Evolutionary conservation across 2,888 invertebrate genomes (phyloP), one percentile per base, ranked within the genome.

Genomic region (Schrankia costaestrigalis): DNA sequence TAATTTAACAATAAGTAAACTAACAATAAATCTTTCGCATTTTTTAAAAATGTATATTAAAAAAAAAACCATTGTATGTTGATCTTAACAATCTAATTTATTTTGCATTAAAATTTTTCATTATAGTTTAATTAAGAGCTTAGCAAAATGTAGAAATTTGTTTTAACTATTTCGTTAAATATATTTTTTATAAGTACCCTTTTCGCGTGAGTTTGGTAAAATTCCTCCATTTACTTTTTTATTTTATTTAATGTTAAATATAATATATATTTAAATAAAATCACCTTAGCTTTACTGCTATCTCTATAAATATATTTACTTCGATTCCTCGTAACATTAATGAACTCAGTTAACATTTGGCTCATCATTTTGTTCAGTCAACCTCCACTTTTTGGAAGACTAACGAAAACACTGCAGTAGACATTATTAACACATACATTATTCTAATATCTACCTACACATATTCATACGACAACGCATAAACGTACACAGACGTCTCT

Each of bases 351-450:
- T 72, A 62, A 51, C 51, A 49, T 78, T 81, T 77, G 79, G 77
- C 78, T 76, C 71, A 65, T 70, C 37, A 48, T 51, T 50, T 59
- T 56, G 49, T 63, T 77, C 78, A 82, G 80, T 79, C 82, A 70
- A 82, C 78, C 81, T 75, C 67, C 78, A 54, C 61, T 34, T 45
- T 46, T 56, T 84, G 85, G 85, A 86, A 86, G 84, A 86, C 84
- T 70, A 76, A 78, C 69, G 64, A 49, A 64, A 60, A 61, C 45
- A 29, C 32, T 44, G 43, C 40, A 46, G 29, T 34, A 47, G 45
- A 63, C 55, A 40, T 10, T 51, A 39, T 47, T 30, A 40, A 53
- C 53, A 56, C 64, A 59, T 51, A 56, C 55, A 57, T 57, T 56
- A n/a, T 66, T 69, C 61, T 71, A 54, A 43, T n/a, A 34, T 37